These are phyloP conservation scores for Ashinkailepas kermadecensis DNA, from an alignment of 2,888 invertebrate species.

Conservation along the genomic window DNA sequence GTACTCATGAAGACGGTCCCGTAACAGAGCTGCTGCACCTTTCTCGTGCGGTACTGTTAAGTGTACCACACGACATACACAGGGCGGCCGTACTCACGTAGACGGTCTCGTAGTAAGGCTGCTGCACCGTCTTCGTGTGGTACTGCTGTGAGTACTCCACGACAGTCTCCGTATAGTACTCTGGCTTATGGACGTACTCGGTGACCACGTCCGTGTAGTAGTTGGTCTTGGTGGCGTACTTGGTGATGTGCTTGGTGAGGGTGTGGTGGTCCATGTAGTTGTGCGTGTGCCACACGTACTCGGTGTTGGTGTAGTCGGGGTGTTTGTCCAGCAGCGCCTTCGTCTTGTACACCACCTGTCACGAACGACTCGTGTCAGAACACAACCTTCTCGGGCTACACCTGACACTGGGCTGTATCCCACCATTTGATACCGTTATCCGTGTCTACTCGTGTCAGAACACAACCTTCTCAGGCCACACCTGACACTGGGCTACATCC, in stretches of 20 bases:
- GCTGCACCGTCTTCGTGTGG: neutral
- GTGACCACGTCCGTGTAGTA: constrained; percentile 31
- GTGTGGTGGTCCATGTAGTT: constrained; percentile 31
- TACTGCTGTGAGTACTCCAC: constrained; percentile 26
- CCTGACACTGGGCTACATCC: too few species aligned
- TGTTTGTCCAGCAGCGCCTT: constrained; percentile 21
- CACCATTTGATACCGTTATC: too few species aligned
- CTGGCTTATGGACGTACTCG: constrained; percentile 32
- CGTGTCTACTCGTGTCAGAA: too few species aligned
- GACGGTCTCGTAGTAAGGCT: constrained; percentile 21
- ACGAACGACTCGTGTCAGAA: too few species aligned
- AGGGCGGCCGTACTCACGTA: constrained; percentile 9
- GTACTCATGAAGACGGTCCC: neutral
- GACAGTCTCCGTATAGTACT: constrained; percentile 32
- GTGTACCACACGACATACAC: constrained; percentile 29
- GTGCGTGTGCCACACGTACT: constrained; percentile 23
- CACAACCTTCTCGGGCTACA: too few species aligned
- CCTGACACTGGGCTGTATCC: too few species aligned
- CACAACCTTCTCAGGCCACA: too few species aligned
- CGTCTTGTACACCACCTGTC: constrained; percentile 14
- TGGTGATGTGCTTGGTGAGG: constrained; percentile 32
- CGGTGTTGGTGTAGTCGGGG: constrained; percentile 22
- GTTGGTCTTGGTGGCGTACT: constrained; percentile 33
- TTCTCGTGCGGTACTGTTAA: neutral
- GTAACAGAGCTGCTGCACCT: constrained; percentile 8